phyloP scores from a whole-genome alignment of 2,113 vertebrate species.

The Spilogale gracilis region DNA sequence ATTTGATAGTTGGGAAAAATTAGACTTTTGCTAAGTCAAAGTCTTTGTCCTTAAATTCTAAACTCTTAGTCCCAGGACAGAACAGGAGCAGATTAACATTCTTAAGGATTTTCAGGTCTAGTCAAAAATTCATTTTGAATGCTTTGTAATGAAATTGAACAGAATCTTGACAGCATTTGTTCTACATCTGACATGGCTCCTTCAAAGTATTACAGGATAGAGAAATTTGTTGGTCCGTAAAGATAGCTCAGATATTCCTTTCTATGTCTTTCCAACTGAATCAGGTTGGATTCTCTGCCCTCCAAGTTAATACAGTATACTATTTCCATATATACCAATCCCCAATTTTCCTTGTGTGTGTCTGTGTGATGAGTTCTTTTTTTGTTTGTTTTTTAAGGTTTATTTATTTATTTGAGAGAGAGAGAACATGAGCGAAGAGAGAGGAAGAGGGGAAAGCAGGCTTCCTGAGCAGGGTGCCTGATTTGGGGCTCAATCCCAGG shows the following conservation, averaged over 20 bases:
- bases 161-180: conserved; percentile 74
- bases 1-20: neutral
- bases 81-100: conserved; percentile 55
- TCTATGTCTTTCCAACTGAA: conserved; percentile 53
- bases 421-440: too few relatives aligned
- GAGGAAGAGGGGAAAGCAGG: too few relatives aligned
- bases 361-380: neutral
- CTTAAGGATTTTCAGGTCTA: conserved; percentile 71
- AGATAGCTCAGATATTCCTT: conserved; percentile 27
- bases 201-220: conserved; percentile 68
- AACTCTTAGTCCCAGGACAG: neutral
- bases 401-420: neutral
- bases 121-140: conserved; percentile 82
- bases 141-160: conserved; percentile 74
- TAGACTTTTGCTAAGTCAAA: conserved; percentile 5
- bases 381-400: neutral
- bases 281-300: neutral
- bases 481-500: too few relatives aligned
- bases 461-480: too few relatives aligned
- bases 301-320: neutral
- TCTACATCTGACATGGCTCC: conserved; percentile 70
- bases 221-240: conserved; percentile 66
- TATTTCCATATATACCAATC: neutral
- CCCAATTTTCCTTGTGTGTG: neutral
- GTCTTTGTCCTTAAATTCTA: conserved; percentile 7